Percentiles rank a stretch among this genome's conserved stretches.
These are phyloP conservation scores for Rousettus leschenaultii DNA, from an alignment of 2,113 vertebrate genomes.

Conservation along the genomic window DNA sequence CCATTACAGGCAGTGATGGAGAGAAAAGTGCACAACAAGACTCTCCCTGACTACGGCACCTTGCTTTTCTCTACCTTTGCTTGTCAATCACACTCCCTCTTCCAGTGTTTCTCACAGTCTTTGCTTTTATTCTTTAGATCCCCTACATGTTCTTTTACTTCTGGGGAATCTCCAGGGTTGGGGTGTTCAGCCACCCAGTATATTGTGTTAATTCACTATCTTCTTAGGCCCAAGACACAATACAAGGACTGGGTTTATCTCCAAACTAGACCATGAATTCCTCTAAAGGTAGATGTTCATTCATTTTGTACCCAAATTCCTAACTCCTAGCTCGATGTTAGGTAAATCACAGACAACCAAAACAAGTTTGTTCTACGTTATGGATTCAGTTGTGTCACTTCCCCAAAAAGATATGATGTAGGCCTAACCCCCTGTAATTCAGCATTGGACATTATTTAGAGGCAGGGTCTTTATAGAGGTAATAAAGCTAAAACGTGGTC, in stretches of 20 bases:
- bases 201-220: neutral
- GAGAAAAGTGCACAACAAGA: neutral
- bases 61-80: neutral
- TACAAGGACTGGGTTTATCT: neutral
- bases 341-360: neutral
- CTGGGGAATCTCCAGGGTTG: neutral
- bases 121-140: neutral
- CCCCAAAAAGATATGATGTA: neutral
- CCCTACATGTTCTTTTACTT: neutral
- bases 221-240: neutral
- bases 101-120: neutral
- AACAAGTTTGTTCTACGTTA: too few species aligned
- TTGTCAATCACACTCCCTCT: neutral
- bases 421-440: too few species aligned
- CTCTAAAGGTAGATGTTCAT: neutral
- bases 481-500: neutral
- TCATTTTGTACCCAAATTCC: neutral
- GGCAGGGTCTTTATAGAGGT: neutral
- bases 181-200: neutral
- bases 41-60: neutral
- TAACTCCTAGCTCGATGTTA: neutral
- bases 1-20: too few species aligned
- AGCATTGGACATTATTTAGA: neutral
- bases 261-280: neutral
- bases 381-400: neutral